A percentile compares a stretch with the other conserved stretches of the same genome.
phyloP scores from a whole-genome alignment of 2,797 vertebrate genomes.

The Sandelia bainsii region DNA sequence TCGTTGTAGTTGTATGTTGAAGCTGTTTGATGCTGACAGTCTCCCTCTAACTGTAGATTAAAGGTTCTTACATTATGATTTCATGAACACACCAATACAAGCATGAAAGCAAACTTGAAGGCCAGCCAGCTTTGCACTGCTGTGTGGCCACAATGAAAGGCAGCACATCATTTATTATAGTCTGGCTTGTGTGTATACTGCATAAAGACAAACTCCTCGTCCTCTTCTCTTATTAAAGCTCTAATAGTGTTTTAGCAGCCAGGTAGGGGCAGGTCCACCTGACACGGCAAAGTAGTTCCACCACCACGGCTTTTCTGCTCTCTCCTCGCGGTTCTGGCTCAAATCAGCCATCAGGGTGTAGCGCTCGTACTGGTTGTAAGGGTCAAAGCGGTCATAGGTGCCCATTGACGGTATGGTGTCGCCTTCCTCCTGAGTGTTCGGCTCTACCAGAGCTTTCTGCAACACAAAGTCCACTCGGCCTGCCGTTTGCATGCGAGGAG shows the following conservation, averaged over 20 bases:
- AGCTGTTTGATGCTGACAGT: conserved; percentile 7
- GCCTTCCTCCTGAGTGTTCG: conserved; percentile 60
- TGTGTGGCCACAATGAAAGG: conserved; percentile 5
- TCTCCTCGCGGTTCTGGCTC: conserved; percentile 59
- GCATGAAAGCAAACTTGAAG: conserved; percentile 25
- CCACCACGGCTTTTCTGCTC: conserved; percentile 93
- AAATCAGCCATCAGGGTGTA: conserved; percentile 61
- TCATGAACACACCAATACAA: conserved; percentile 14
- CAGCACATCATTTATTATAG: conserved; percentile 4
- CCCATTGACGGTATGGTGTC: conserved; percentile 36
- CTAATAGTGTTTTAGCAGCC: conserved; percentile 89
- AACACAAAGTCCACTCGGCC: conserved; percentile 93
- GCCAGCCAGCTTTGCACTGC: conserved; percentile 37
- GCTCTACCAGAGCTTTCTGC: conserved; percentile 63
- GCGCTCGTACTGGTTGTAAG: conserved; percentile 83
- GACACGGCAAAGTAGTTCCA: conserved; percentile 92
- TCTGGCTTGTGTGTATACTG: conserved; percentile 7
- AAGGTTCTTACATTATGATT: conserved; percentile 10
- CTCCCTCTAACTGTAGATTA: background rate
- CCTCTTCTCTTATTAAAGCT: conserved; percentile 15
- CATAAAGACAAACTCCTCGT: background rate
- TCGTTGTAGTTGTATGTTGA: conserved; percentile 6
- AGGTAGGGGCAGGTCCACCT: conserved; percentile 85
- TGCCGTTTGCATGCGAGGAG: conserved; percentile 83
- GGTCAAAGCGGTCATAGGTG: conserved; percentile 79